These are phyloP conservation scores for Neogale vison DNA, from an alignment of 2,113 vertebrate genomes.

Conservation along the genomic window DNA sequence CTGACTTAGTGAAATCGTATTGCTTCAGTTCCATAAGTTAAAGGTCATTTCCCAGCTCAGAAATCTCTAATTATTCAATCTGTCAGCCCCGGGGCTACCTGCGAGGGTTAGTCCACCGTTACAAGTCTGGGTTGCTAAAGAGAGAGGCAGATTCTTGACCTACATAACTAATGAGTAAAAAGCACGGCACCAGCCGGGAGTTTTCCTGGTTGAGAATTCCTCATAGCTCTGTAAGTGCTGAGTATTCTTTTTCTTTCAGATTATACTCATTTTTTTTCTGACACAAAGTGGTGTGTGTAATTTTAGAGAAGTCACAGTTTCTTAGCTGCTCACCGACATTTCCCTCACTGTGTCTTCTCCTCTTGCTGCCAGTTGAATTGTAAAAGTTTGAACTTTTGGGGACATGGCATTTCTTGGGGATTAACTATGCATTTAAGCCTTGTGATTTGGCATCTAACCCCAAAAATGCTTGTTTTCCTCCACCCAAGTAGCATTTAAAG, in stretches of 20 bases:
- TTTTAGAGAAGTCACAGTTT: slow-evolving; percentile 24
- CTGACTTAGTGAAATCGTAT: background rate
- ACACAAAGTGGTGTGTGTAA: background rate
- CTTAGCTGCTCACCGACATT: background rate
- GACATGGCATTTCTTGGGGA: background rate
- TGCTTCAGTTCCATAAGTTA: slow-evolving; percentile 48
- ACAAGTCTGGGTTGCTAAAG: slow-evolving; percentile 32
- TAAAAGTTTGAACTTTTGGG: background rate
- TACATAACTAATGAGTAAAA: slow-evolving; percentile 61
- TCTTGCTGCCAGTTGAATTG: background rate
- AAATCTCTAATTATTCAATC: slow-evolving; percentile 52
- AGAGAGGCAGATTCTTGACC: slow-evolving; percentile 63
- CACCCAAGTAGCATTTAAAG: background rate
- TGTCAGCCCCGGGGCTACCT: slow-evolving; percentile 44
- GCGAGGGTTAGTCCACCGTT: background rate
- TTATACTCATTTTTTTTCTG: background rate
- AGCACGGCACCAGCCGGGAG: background rate
- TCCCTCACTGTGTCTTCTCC: background rate
- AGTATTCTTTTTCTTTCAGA: slow-evolving; percentile 1
- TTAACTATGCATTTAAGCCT: background rate
- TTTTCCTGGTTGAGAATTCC: slow-evolving; percentile 23
- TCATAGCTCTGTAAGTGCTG: background rate
- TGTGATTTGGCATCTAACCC: background rate
- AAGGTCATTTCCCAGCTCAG: slow-evolving; percentile 55
- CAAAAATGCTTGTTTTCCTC: background rate